A percentile compares a stretch with the other conserved stretches of the same genome.
Evolutionary conservation across 2,797 vertebrate genomes (phyloP).

Genomic region (Muraenolepis orangiensis): DNA sequence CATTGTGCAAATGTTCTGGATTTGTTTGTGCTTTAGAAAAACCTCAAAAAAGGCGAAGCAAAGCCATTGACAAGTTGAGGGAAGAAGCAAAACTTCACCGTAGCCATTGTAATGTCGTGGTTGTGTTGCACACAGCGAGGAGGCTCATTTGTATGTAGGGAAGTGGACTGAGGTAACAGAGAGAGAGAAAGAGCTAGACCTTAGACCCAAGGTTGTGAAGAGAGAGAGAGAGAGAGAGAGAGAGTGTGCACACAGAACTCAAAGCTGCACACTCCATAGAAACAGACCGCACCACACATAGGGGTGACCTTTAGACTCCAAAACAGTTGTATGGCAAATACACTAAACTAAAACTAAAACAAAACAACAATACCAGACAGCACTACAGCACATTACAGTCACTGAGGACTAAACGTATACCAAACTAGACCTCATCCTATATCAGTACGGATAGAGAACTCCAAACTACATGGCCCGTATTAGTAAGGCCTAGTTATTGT

Average conservation of each 20-base stretch:
- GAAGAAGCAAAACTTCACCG: constrained; percentile 45
- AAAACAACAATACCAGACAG: not conserved
- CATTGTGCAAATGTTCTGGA: constrained; percentile 18
- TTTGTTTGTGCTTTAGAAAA: constrained; percentile 43
- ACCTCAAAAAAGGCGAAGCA: not conserved
- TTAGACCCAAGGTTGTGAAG: constrained; percentile 32
- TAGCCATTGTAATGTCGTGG: constrained; percentile 44
- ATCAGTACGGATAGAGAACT: constrained; percentile 34
- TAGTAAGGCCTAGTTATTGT: constrained; percentile 43
- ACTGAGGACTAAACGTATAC: not conserved
- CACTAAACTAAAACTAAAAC: not conserved
- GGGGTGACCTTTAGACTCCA: not conserved
- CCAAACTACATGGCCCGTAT: constrained; percentile 20
- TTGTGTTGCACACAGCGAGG: constrained; percentile 42
- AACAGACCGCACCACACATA: constrained; percentile 7
- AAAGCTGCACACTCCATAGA: constrained; percentile 47
- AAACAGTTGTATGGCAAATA: not conserved
- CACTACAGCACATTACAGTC: constrained; percentile 5
- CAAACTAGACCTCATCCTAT: constrained; percentile 16
- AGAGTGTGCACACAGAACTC: constrained; percentile 32
- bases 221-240: constrained; percentile 15
- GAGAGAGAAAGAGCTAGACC: constrained; percentile 51
- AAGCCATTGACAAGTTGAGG: not conserved
- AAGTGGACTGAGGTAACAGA: constrained; percentile 30
- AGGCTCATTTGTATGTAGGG: constrained; percentile 66